phyloP scores from a whole-genome alignment of 2,113 vertebrate genomes.

The Pogona vitticeps region DNA sequence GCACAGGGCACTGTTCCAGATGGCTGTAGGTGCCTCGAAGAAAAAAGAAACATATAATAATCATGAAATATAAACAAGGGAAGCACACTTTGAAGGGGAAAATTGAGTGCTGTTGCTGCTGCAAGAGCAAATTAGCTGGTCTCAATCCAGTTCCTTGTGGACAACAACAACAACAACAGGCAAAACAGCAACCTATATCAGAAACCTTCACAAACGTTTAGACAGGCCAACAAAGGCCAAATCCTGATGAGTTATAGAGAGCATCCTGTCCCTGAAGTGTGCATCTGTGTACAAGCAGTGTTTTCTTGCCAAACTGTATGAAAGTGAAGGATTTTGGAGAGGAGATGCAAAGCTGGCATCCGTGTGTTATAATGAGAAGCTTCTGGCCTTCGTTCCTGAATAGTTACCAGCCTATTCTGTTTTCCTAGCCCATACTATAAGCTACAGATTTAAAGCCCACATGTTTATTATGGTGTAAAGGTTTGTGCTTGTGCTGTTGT shows the following conservation, averaged over 20 bases:
- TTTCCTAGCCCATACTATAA: not conserved
- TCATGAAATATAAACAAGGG: constrained; percentile 16
- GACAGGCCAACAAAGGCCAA: not conserved
- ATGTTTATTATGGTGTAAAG: not conserved
- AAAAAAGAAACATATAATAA: constrained; percentile 14
- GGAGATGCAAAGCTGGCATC: not conserved
- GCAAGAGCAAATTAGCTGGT: not conserved
- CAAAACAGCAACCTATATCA: not conserved
- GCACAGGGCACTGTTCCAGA: constrained; percentile 45
- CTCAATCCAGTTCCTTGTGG: constrained; percentile 1
- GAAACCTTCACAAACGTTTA: constrained; percentile 5
- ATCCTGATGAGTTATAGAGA: not conserved
- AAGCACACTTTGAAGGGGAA: not conserved
- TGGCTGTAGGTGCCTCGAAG: constrained; percentile 4
- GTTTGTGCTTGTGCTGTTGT: not conserved
- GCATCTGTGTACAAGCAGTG: rapidly evolving
- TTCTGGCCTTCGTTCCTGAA: not conserved
- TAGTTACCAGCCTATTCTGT: no score
- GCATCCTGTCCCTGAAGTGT: not conserved
- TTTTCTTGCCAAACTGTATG: not conserved
- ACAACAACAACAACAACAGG: not conserved
- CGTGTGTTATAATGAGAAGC: not conserved
- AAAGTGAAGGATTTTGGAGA: not conserved
- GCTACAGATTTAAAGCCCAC: not conserved
- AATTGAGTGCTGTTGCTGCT: constrained; percentile 9